Evolutionary conservation across 2,113 vertebrate species (phyloP), one percentile per base, ranked within the genome.

Genomic region (Lates calcarifer): DNA sequence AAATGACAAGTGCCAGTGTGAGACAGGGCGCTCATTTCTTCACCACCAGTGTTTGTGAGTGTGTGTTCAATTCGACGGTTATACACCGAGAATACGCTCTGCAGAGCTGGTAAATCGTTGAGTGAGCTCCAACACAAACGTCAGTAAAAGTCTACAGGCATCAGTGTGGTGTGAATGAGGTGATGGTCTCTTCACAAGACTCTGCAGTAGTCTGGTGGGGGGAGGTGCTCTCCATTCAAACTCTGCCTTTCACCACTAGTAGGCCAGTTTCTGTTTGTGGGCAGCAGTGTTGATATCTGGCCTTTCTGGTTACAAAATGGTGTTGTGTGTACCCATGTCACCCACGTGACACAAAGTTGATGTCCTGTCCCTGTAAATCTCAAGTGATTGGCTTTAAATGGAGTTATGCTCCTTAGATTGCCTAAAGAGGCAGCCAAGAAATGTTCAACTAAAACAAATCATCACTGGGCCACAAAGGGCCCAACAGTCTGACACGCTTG

Each of bases 141-240:
- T 37, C 70, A 31, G 66, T 43, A 26, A 41, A 76, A 72, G 73
- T 22, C 55, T 6, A 26, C 31, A 37, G 43, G 5, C 64, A 24
- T 26, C 5, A n/a, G 60, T 47, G 64, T 78, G 70, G 63, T 61
- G 76, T 79, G 80, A 74, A 64, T n/a, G 77, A 37, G 71, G 80
- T 66, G 77, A 78, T 28, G 60, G 74, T 74, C 65, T 74, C 76
- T 62, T 60, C 68, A n/a, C 41, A 31, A 70, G 47, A 67, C 29
- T 84, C 81, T 82, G 83, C 79, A 64, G 89, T 77, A 79, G 85
- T 57, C 43, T 82, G 77, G 75, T 87, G 92, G 90, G 90, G 90
- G 91, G 90, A 90, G 87, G 89, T 77, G 83, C 75, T 74, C 81
- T 79, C 84, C 79, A 88, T 91, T 87, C 85, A 91, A 75, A 79